Conservation (phyloP, 92 coral and sea anemone species). For the Parazoanthus darwini region DNA sequence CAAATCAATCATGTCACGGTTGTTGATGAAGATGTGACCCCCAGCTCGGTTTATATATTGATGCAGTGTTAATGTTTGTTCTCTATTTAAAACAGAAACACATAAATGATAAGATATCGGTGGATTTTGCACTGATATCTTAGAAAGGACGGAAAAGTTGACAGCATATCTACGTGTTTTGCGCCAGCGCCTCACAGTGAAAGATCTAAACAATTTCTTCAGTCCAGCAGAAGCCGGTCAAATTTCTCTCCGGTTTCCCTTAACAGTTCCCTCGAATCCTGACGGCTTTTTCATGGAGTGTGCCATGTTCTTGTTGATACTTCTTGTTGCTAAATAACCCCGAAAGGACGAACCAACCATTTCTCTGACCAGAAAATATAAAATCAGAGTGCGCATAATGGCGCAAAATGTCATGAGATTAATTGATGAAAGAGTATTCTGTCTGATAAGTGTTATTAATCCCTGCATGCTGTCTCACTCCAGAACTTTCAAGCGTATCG, state of each 20-base stretch:
- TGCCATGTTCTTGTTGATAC: background rate
- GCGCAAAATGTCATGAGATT: background rate
- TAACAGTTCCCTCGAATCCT: too few species aligned
- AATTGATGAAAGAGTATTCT: conserved; percentile 6
- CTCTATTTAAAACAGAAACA: background rate
- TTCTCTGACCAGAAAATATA: background rate
- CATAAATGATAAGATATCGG: background rate
- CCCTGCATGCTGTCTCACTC: conserved; percentile 4
- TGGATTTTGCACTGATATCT: too few species aligned
- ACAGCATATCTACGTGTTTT: background rate
- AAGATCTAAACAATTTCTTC: background rate
- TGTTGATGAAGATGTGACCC: background rate
- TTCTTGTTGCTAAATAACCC: background rate
- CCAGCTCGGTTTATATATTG: background rate
- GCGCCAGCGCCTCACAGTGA: background rate
- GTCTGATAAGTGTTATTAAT: conserved; percentile 10
- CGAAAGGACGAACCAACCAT: background rate
- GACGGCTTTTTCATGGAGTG: background rate
- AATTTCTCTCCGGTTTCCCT: background rate
- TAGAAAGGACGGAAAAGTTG: background rate
- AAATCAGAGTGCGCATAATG: background rate
- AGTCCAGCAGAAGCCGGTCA: background rate
- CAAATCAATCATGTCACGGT: too few species aligned
- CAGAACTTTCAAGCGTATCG: conserved; percentile 10
- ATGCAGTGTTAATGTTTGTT: too few species aligned